Percentiles rank a stretch among this genome's conserved stretches.
Evolutionary conservation across 2,113 vertebrate species (phyloP).

Genomic region (Perognathus longimembris): DNA sequence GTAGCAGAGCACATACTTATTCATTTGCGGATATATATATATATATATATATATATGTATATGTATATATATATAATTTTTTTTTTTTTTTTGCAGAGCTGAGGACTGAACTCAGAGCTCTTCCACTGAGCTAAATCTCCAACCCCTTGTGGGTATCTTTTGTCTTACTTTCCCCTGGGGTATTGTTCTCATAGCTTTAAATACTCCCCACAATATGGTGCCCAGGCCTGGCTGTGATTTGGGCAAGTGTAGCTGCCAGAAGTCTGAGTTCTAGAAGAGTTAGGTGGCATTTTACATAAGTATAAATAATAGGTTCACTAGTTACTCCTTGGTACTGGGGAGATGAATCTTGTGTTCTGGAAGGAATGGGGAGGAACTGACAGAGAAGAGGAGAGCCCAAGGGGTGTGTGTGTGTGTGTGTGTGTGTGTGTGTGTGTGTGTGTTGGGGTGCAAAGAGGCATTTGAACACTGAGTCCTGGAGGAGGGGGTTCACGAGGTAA

Average conservation of each 20-base stretch:
- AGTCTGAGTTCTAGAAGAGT: constrained; percentile 25
- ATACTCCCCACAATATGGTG: not conserved
- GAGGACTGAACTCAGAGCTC: too few relatives aligned
- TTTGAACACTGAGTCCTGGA: not conserved
- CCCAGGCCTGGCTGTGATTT: not conserved
- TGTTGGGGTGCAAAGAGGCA: not conserved
- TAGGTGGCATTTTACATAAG: not conserved
- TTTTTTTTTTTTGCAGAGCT: too few relatives aligned
- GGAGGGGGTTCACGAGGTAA: not conserved
- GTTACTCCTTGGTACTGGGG: not conserved
- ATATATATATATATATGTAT: too few relatives aligned
- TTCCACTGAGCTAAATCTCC: not conserved
- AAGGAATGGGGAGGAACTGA: not conserved
- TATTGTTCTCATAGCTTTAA: not conserved
- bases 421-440: too few relatives aligned
- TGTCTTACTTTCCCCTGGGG: not conserved
- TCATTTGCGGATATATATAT: too few relatives aligned
- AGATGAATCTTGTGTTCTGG: too few relatives aligned
- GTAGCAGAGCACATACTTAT: not conserved
- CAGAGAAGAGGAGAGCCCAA: not conserved
- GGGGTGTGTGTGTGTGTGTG: not conserved
- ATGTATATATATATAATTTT: too few relatives aligned
- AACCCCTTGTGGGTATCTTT: not conserved
- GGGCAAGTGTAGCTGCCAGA: not conserved
- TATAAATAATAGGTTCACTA: not conserved